Conservation (phyloP, 2,888 invertebrate species). For the Eremobia ochroleuca region DNA sequence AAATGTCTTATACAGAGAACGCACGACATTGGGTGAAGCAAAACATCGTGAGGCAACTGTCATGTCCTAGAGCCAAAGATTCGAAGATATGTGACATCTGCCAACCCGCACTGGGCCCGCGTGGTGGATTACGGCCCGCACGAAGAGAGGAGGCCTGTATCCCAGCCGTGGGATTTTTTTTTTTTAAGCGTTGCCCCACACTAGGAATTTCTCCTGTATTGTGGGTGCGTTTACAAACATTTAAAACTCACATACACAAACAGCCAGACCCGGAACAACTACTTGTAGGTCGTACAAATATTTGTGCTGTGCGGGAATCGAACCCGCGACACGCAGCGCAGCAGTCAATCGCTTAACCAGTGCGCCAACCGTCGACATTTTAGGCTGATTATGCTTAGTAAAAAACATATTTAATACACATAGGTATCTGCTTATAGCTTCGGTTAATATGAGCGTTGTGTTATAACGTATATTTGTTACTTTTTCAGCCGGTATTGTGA, state of each 20-base stretch:
- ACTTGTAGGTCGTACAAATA: no score
- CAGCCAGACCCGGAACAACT: no score
- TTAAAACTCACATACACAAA: no score
- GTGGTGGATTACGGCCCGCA: not conserved
- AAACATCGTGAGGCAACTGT: not conserved
- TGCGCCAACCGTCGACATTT: no score
- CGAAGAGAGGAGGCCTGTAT: not conserved
- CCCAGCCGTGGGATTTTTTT: not conserved
- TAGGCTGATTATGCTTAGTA: no score
- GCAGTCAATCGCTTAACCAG: no score
- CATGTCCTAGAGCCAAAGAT: not conserved
- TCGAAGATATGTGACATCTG: not conserved
- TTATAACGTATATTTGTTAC: not conserved
- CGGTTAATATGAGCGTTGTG: not conserved
- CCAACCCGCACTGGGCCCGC: not conserved
- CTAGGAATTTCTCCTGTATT: no score
- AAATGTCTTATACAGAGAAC: not conserved
- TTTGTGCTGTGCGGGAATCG: no score
- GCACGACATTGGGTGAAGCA: not conserved
- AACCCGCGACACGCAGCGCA: no score
- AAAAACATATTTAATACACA: not conserved
- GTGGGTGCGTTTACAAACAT: no score
- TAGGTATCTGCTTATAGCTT: not conserved
- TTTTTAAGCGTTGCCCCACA: no score
- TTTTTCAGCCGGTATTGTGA: constrained; percentile 91